A percentile compares a stretch with the other conserved stretches of the same genome.
These are phyloP conservation scores for Halichondria panicea DNA, from an alignment of 37 sponge, comb jelly and placozoan genomes.

Conservation along the genomic window DNA sequence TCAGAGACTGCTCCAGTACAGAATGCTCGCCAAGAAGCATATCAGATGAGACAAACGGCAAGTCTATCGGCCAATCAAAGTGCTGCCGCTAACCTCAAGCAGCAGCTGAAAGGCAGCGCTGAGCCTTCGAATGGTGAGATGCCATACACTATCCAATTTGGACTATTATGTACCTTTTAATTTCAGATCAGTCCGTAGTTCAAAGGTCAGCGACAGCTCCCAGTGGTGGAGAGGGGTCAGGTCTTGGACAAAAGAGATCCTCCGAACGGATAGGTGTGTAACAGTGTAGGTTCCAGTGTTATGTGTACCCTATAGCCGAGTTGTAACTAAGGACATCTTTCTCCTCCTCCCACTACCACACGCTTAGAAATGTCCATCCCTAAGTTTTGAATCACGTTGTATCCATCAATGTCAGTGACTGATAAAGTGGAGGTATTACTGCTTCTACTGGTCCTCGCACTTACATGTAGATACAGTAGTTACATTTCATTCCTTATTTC, in stretches of 20 bases:
- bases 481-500: background rate
- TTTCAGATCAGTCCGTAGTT: slow-evolving; percentile 2
- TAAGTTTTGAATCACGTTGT: background rate
- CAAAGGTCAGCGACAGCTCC: slow-evolving; percentile 15
- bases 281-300: background rate
- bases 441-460: background rate
- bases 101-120: slow-evolving; percentile 20
- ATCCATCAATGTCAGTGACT: background rate
- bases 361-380: slow-evolving; percentile 4
- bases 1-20: slow-evolving; percentile 32
- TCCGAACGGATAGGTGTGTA: slow-evolving; percentile 3
- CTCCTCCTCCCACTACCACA: slow-evolving; percentile 4
- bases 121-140: background rate
- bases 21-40: slow-evolving; percentile 67
- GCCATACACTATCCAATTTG: background rate
- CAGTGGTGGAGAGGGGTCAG: background rate
- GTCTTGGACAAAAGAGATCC: slow-evolving; percentile 38
- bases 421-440: background rate
- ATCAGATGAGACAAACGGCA: slow-evolving; percentile 52
- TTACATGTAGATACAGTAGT: slow-evolving; percentile 5
- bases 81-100: slow-evolving; percentile 55
- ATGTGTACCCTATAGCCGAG: background rate
- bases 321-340: background rate
- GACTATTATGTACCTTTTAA: background rate
- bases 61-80: slow-evolving; percentile 47